These are phyloP conservation scores for Chloroceryle inda DNA, from an alignment of 2,797 vertebrate species.

Conservation along the genomic window DNA sequence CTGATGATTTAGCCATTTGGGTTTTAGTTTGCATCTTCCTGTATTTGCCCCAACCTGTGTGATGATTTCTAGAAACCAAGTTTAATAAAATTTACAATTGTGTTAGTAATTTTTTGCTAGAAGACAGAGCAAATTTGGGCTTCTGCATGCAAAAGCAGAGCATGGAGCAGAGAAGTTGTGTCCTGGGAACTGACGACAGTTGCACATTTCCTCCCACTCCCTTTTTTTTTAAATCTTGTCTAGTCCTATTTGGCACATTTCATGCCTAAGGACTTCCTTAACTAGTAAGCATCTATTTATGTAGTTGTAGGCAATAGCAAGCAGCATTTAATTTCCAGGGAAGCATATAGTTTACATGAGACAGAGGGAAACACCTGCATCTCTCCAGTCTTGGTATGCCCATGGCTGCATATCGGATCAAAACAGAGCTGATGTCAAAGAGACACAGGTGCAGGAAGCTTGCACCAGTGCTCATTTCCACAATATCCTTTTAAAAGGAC, in stretches of 20 bases:
- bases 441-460: slow-evolving; percentile 72
- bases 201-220: background rate
- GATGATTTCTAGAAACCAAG: background rate
- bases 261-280: background rate
- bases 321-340: slow-evolving; percentile 45
- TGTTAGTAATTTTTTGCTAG: background rate
- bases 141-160: background rate
- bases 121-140: background rate
- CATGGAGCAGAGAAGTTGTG: background rate
- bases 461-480: slow-evolving; percentile 41
- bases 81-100: background rate
- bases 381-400: background rate
- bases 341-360: slow-evolving; percentile 25
- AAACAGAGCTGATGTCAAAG: slow-evolving; percentile 56
- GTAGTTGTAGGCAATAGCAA: background rate
- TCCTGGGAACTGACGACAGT: background rate
- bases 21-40: background rate
- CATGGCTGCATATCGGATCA: slow-evolving; percentile 48
- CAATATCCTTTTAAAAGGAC: slow-evolving; percentile 63
- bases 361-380: slow-evolving; percentile 78
- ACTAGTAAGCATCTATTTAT: background rate
- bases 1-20: background rate
- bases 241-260: background rate
- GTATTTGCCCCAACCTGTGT: background rate
- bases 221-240: background rate